Percentiles rank a stretch among this genome's conserved stretches.
Evolutionary conservation across 1,140 invertebrate genomes (phyloP).

Genomic region (Brachystomella parvula): DNA sequence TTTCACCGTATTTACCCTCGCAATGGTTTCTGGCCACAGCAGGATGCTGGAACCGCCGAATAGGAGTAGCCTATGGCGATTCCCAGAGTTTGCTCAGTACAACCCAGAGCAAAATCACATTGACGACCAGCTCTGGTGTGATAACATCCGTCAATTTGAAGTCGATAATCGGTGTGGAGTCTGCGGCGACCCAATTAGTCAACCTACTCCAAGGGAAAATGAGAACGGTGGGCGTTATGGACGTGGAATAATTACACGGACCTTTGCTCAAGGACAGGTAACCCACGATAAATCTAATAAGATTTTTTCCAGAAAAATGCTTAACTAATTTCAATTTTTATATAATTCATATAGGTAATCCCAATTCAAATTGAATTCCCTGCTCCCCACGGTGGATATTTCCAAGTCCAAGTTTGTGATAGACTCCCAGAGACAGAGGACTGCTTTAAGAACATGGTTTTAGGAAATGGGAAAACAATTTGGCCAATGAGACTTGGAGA

Average conservation of each 20-base stretch:
- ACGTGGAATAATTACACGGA: background rate
- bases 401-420: conserved; percentile 21
- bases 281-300: background rate
- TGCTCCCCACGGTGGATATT: conserved; percentile 23
- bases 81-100: conserved; percentile 49
- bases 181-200: conserved; percentile 14
- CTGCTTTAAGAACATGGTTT: conserved; percentile 14
- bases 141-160: conserved; percentile 46
- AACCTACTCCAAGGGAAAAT: conserved; percentile 7
- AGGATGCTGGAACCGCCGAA: conserved; percentile 59
- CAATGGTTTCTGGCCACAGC: conserved; percentile 42
- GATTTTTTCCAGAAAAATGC: background rate
- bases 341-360: conserved; percentile 11
- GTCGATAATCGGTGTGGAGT: conserved; percentile 12
- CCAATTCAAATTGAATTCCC: conserved; percentile 17
- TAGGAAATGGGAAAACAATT: conserved; percentile 22
- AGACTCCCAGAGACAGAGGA: conserved; percentile 23
- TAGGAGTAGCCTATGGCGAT: conserved; percentile 59
- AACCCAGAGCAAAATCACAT: conserved; percentile 60
- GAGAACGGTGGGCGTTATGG: conserved; percentile 17
- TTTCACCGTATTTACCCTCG: background rate
- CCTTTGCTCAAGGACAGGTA: background rate
- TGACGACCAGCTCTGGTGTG: conserved; percentile 61
- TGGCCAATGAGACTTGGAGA: conserved; percentile 27
- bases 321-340: background rate